Evolutionary conservation across 1,140 invertebrate genomes (phyloP).

Genomic region (Phymorhynchus buccinoides): DNA sequence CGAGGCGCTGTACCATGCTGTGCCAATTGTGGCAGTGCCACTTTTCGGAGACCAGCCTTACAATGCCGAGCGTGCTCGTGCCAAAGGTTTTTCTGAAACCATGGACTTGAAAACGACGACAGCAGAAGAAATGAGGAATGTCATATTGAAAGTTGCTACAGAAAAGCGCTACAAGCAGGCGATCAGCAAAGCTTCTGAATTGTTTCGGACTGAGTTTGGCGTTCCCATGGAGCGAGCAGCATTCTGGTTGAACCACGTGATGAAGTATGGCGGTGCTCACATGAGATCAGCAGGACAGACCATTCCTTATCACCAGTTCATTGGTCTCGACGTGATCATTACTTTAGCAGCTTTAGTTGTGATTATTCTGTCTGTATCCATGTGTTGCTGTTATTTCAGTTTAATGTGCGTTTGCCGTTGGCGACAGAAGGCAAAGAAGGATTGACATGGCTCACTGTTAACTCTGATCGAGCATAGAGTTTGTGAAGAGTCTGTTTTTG

Average conservation of each 20-base stretch:
- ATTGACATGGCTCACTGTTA: background rate
- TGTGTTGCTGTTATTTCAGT: background rate
- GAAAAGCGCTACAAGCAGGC: constrained; percentile 43
- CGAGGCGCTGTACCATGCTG: constrained; percentile 57
- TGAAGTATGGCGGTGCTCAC: constrained; percentile 57
- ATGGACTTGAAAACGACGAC: background rate
- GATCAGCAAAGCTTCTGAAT: constrained; percentile 54
- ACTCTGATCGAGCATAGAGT: too few relatives aligned
- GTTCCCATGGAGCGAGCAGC: constrained; percentile 48
- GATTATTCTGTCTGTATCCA: background rate
- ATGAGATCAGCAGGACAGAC: constrained; percentile 45
- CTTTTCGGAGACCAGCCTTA: constrained; percentile 80
- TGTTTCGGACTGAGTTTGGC: constrained; percentile 48
- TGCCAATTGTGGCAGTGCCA: constrained; percentile 79
- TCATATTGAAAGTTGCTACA: background rate
- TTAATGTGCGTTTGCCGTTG: background rate
- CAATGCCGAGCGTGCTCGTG: constrained; percentile 64
- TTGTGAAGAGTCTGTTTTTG: too few relatives aligned
- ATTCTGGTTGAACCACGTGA: constrained; percentile 59
- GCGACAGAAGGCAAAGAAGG: background rate
- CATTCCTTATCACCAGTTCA: constrained; percentile 52
- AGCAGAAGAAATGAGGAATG: background rate
- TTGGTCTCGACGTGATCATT: constrained; percentile 49
- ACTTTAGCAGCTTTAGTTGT: background rate
- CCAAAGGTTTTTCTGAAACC: background rate